Percentiles rank a stretch among this genome's conserved stretches.
Conservation (phyloP, 2,797 vertebrate genomes). For the Pseudochirops cupreus region DNA sequence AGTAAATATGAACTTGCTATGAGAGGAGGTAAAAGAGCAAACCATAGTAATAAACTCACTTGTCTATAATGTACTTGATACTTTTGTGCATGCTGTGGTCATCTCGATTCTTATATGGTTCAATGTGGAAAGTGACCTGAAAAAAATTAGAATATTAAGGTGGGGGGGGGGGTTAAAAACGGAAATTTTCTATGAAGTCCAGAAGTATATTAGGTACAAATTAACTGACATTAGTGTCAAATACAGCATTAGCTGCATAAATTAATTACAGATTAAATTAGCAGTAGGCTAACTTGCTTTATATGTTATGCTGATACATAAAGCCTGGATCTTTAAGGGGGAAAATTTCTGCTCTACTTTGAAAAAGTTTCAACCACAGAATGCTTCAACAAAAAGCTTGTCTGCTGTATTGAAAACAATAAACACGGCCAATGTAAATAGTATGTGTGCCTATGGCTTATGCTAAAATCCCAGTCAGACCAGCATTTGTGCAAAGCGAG, state of each 20-base stretch:
- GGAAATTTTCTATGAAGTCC: too few relatives aligned
- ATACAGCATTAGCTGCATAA: neutral
- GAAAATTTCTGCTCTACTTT: conserved; percentile 9
- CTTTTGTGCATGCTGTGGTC: conserved; percentile 93
- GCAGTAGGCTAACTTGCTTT: neutral
- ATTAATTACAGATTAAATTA: neutral
- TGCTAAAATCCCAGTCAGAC: neutral
- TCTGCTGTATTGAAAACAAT: neutral
- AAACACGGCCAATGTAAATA: neutral
- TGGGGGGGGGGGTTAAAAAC: neutral
- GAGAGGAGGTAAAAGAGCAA: neutral
- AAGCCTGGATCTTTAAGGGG: conserved; percentile 11
- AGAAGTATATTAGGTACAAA: conserved; percentile 8
- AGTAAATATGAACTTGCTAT: neutral
- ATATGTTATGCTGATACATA: neutral
- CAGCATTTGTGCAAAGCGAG: neutral
- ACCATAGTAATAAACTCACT: conserved; percentile 86
- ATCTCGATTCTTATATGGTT: conserved; percentile 94
- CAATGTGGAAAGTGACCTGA: conserved; percentile 96
- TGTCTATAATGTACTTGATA: conserved; percentile 95
- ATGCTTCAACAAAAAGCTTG: conserved; percentile 11
- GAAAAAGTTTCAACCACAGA: neutral
- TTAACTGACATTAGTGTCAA: neutral
- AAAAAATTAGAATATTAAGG: conserved; percentile 56
- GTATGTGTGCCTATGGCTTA: neutral